Evolutionary conservation across 2,888 invertebrate species (phyloP).

Genomic region (Heteropelma amictum): DNA sequence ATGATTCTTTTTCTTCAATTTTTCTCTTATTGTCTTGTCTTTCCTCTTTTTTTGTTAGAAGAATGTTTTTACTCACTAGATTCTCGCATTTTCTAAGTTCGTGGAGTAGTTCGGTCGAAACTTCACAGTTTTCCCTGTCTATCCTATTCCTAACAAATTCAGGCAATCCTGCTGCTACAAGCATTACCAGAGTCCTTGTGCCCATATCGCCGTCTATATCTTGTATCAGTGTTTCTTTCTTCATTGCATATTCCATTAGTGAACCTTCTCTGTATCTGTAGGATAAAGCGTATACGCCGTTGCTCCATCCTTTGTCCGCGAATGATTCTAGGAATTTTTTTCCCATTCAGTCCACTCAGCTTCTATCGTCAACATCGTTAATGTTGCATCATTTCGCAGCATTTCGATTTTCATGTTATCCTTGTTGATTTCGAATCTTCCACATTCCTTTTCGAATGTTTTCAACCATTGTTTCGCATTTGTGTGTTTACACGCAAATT

Average conservation of each 20-base stretch:
- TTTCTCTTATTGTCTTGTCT: slow-evolving; percentile 51
- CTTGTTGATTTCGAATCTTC: slow-evolving; percentile 53
- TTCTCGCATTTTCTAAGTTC: slow-evolving; percentile 46
- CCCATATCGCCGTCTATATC: slow-evolving; percentile 58
- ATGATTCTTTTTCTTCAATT: slow-evolving; percentile 32
- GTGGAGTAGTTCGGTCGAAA: slow-evolving; percentile 13
- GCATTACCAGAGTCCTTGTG: slow-evolving; percentile 45
- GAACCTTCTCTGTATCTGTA: slow-evolving; percentile 62
- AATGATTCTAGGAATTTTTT: slow-evolving; percentile 60
- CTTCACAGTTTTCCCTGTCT: slow-evolving; percentile 47
- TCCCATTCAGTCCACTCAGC: slow-evolving; percentile 62
- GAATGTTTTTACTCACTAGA: slow-evolving; percentile 30
- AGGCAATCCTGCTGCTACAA: slow-evolving; percentile 59
- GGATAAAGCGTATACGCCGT: slow-evolving; percentile 54
- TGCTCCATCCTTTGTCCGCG: slow-evolving; percentile 62
- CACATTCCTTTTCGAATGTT: slow-evolving; percentile 61
- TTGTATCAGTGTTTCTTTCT: slow-evolving; percentile 59
- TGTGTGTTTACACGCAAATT: slow-evolving; percentile 54
- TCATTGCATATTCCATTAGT: slow-evolving; percentile 61
- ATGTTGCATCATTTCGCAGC: slow-evolving; percentile 52
- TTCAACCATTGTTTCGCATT: slow-evolving; percentile 59
- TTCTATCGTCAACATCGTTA: slow-evolving; percentile 55
- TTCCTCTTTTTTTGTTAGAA: slow-evolving; percentile 38
- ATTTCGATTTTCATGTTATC: slow-evolving; percentile 58
- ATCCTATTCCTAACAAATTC: slow-evolving; percentile 59